Conservation (phyloP, 2,888 invertebrate species). For the Eubasilissa splendida region DNA sequence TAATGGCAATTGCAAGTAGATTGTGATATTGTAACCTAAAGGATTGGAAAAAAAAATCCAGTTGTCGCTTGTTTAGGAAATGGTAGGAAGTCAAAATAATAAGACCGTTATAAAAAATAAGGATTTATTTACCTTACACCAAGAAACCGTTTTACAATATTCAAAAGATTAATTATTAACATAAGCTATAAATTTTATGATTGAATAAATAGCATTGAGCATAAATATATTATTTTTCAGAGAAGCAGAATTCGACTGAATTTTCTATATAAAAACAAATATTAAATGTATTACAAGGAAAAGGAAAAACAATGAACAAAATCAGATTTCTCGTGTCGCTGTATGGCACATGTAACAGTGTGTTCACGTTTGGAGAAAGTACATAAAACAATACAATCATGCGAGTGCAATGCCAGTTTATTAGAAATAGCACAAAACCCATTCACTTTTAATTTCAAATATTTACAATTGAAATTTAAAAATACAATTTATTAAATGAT, state of each 20-base stretch:
- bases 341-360: slow-evolving; percentile 45
- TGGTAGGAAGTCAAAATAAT: too few species aligned
- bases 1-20: too few species aligned
- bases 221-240: slow-evolving; percentile 36
- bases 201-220: slow-evolving; percentile 46
- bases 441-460: slow-evolving; percentile 28
- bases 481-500: neutral
- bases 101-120: slow-evolving; percentile 52
- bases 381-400: neutral
- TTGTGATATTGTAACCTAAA: too few species aligned
- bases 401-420: neutral
- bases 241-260: slow-evolving; percentile 44
- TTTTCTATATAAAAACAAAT: slow-evolving; percentile 12
- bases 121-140: slow-evolving; percentile 58
- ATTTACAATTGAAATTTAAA: slow-evolving; percentile 40
- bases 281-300: slow-evolving; percentile 5
- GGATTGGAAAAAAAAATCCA: too few species aligned
- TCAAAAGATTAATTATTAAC: slow-evolving; percentile 39
- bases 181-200: slow-evolving; percentile 42
- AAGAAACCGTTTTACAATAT: slow-evolving; percentile 55
- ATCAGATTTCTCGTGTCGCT: slow-evolving; percentile 39
- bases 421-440: slow-evolving; percentile 7
- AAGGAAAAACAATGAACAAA: slow-evolving; percentile 31
- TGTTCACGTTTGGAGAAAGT: slow-evolving; percentile 9
- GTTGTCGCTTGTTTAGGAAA: too few species aligned